These are phyloP conservation scores for Crioceris asparagi DNA, from an alignment of 2,888 invertebrate genomes.

Conservation along the genomic window DNA sequence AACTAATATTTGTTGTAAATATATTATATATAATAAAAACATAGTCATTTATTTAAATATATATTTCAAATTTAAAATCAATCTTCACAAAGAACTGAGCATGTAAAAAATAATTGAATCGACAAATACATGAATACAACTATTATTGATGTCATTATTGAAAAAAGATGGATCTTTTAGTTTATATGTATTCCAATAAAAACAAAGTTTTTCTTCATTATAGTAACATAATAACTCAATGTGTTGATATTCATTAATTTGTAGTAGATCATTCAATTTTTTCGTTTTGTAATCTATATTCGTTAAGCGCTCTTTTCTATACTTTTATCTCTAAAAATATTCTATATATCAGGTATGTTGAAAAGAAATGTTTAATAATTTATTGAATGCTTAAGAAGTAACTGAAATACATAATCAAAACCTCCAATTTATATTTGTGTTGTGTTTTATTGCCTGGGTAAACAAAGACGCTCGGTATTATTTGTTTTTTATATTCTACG, in stretches of 20 bases:
- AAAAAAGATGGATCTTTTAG: no score
- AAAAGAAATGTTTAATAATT: conserved; percentile 30
- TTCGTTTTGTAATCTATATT: conserved; percentile 20
- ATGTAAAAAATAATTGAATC: no score
- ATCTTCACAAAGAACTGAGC: no score
- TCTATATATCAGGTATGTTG: conserved; percentile 25
- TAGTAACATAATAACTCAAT: conserved; percentile 26
- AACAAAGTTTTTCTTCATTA: conserved; percentile 24
- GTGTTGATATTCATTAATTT: conserved; percentile 24
- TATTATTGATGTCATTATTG: no score
- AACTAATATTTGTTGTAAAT: neutral
- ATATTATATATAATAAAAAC: no score
- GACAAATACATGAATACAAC: no score
- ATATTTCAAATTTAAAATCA: no score
- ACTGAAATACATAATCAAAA: conserved; percentile 1
- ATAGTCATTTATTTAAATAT: no score
- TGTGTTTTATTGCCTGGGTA: neutral
- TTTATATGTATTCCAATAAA: neutral
- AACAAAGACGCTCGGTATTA: neutral
- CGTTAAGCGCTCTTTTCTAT: conserved; percentile 22
- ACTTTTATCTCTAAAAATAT: conserved; percentile 23
- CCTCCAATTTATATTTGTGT: neutral
- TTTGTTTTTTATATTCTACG: no score
- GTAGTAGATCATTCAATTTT: no score
- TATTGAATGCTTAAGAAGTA: conserved; percentile 22